These are phyloP conservation scores for Pollicipes pollicipes DNA, from an alignment of 1,140 invertebrate species.

Conservation along the genomic window DNA sequence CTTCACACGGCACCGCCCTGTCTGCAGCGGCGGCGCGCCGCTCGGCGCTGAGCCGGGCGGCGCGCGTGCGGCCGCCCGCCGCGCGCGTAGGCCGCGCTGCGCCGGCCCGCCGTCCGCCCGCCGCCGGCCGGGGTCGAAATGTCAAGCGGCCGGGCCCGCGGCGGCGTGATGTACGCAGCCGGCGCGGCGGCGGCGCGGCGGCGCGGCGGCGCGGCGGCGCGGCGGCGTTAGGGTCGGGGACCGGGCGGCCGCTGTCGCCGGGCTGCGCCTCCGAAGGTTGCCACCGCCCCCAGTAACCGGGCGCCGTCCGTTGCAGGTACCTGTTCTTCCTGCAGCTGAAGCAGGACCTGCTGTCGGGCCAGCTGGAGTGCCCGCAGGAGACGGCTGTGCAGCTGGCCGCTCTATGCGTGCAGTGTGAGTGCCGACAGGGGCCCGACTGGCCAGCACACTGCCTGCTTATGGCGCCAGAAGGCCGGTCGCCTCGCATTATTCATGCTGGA, in stretches of 20 bases:
- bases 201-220: too few relatives aligned
- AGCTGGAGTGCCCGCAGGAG: conserved; percentile 57
- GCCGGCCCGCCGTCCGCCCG: too few relatives aligned
- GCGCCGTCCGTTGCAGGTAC: conserved; percentile 39
- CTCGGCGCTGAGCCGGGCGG: too few relatives aligned
- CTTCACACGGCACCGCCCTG: background rate
- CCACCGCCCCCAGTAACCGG: background rate
- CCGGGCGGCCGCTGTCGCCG: background rate
- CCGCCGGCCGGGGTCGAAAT: background rate
- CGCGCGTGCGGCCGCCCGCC: too few relatives aligned
- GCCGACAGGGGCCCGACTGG: too few relatives aligned
- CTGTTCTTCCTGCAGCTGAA: conserved; percentile 94
- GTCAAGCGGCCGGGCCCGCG: background rate
- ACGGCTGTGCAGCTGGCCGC: conserved; percentile 74
- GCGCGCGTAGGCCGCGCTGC: too few relatives aligned
- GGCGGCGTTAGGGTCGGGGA: background rate
- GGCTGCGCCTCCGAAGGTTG: too few relatives aligned
- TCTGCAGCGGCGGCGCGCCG: background rate
- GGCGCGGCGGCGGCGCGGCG: too few relatives aligned
- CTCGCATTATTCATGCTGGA: too few relatives aligned
- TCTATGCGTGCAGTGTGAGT: conserved; percentile 79
- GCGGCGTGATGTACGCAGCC: background rate
- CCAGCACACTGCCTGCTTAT: too few relatives aligned
- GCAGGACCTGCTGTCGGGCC: conserved; percentile 74
- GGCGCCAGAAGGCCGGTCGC: too few relatives aligned